Percentiles rank a stretch among this genome's conserved stretches.
These are phyloP conservation scores for Aphelenchoides bicaudatus DNA, from an alignment of 2,888 invertebrate genomes.

Conservation along the genomic window DNA sequence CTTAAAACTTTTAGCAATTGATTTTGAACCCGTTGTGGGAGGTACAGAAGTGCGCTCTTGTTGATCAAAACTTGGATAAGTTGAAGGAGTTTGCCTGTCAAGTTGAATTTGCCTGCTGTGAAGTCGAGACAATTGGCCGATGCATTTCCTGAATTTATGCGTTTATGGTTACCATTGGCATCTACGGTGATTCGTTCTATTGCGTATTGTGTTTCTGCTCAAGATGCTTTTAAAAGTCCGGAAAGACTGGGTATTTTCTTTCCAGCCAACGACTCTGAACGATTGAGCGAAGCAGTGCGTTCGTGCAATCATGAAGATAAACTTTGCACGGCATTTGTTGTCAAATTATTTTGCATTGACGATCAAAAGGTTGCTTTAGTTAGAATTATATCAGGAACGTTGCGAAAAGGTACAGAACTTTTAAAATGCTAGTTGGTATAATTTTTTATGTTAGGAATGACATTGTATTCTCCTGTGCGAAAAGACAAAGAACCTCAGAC, in stretches of 20 bases:
- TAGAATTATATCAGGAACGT: constrained; percentile 48
- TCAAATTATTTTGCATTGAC: constrained; percentile 44
- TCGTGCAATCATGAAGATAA: constrained; percentile 25
- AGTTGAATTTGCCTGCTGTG: constrained; percentile 38
- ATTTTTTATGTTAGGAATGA: background rate
- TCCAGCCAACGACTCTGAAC: constrained; percentile 64
- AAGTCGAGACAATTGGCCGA: constrained; percentile 45
- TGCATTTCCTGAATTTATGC: constrained; percentile 55
- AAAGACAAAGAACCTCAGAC: constrained; percentile 12
- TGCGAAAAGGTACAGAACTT: constrained; percentile 29
- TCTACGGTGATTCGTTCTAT: constrained; percentile 46
- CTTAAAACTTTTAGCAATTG: too few relatives aligned
- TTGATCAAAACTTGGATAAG: constrained; percentile 38
- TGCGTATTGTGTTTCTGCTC: constrained; percentile 37
- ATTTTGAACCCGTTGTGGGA: constrained; percentile 57
- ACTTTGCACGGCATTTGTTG: constrained; percentile 39
- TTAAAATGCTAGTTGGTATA: background rate
- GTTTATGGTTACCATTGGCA: constrained; percentile 54
- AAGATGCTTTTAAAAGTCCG: constrained; percentile 24
- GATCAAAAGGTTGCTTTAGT: constrained; percentile 42
- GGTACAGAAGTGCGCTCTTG: constrained; percentile 46
- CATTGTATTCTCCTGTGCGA: background rate
- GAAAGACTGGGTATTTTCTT: constrained; percentile 21
- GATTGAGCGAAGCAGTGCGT: constrained; percentile 13
- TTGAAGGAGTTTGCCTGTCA: constrained; percentile 39